Conservation (phyloP, 2,797 vertebrate species). For the Enteromius mattozi region DNA sequence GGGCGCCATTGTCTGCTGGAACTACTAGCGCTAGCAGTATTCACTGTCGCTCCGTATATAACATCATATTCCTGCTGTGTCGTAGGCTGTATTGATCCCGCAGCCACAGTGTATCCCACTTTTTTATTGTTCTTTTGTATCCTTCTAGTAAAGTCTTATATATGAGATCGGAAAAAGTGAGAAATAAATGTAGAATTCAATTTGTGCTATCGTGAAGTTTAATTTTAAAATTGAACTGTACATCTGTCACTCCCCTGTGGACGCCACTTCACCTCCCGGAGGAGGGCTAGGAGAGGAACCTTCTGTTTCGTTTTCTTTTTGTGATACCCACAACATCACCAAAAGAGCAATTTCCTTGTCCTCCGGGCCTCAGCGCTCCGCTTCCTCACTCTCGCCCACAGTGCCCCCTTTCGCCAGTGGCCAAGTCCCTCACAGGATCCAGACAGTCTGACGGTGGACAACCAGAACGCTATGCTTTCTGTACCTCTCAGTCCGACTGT, state of each 20-base stretch:
- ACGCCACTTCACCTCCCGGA: too few species aligned
- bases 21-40: not conserved
- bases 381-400: too few species aligned
- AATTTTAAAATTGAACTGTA: not conserved
- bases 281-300: too few species aligned
- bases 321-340: too few species aligned
- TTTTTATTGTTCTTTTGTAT: not conserved
- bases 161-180: not conserved
- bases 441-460: too few species aligned
- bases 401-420: too few species aligned
- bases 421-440: too few species aligned
- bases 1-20: not conserved
- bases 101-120: not conserved
- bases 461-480: too few species aligned
- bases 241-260: not conserved
- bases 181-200: not conserved
- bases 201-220: not conserved
- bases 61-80: conserved; percentile 28
- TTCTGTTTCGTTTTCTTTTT: too few species aligned
- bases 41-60: conserved; percentile 1
- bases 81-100: not conserved
- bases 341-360: too few species aligned
- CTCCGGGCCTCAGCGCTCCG: too few species aligned
- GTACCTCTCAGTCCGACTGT: too few species aligned
- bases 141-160: not conserved